Evolutionary conservation across 30 jellyfish, hydroid and myxozoan genomes (phyloP), one percentile per base, ranked within the genome.

Genomic region (Cassiopea xamachana): DNA sequence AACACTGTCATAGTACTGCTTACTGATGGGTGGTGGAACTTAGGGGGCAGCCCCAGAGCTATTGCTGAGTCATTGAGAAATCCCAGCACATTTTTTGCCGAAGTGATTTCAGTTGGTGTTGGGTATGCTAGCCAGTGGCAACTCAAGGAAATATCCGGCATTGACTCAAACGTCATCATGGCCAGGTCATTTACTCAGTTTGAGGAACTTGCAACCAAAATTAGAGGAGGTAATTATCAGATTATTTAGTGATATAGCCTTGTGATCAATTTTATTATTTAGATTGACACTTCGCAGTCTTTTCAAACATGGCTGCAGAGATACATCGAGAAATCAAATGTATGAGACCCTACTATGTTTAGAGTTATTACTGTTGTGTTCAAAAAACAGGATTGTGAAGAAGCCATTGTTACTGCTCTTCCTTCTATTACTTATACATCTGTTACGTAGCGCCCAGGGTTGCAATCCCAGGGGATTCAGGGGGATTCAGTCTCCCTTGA

Each of bases 21-120:
- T 51, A 96, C 99, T 0, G 99, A 96, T 74, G 99, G 99, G 17
- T 48, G 84, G 73, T 96, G 98, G 98, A 96, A 96, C 88, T 27
- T 1, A 18, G 99, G 99, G 14, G 98, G 98, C 75, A 84, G 84
- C 43, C 99, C 99, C n/a, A 43, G 12, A 19, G 47, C 47, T 12
- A 67, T 91, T 3, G 98, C 98, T 16, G 80, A 50, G 7, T 60
- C 62, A 13, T 61, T 96, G 85, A 78, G 97, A 78, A 75, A 85
- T 55, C 18, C 87, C 48, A 80, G 58, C 17, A 17, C 82, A n/a
- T 89, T 80, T 84, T 77, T 81, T 68, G 97, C 92, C 7, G 99
- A 96, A 64, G 77, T 96, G 69, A 82, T 90, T 79, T 85, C 98
- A n/a, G 98, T 96, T 62, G 99, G 99, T 1, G 98, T 96, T 50